A percentile compares a stretch with the other conserved stretches of the same genome.
Evolutionary conservation across 2,888 invertebrate genomes (phyloP).

Genomic region (Hydropsyche betteni): DNA sequence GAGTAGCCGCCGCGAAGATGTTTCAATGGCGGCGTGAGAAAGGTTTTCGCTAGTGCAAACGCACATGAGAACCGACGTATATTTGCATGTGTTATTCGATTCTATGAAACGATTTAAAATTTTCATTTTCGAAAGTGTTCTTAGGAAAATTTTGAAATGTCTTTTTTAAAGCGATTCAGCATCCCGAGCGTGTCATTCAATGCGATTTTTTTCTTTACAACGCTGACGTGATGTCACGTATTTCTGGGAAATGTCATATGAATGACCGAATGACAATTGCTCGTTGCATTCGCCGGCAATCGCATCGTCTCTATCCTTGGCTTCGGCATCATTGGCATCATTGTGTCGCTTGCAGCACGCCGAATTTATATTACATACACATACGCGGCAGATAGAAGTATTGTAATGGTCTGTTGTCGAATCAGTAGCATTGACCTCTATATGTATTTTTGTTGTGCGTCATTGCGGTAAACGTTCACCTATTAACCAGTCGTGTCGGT

Average conservation of each 20-base stretch:
- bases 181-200: no score
- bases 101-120: no score
- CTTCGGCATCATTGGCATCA: not conserved
- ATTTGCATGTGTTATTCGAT: no score
- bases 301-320: not conserved
- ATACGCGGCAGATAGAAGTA: not conserved
- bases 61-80: no score
- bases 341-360: not conserved
- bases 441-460: conserved; percentile 24
- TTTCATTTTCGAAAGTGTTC: no score
- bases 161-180: no score
- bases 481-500: conserved; percentile 18
- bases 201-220: no score
- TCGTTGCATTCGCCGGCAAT: no score
- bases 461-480: conserved; percentile 30
- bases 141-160: no score
- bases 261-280: no score
- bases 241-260: no score
- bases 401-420: not conserved
- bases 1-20: not conserved
- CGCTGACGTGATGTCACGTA: no score
- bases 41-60: not conserved
- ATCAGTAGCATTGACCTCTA: conserved; percentile 28
- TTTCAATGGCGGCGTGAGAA: conserved; percentile 17
- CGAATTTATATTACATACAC: not conserved